phyloP scores from a whole-genome alignment of 1,140 invertebrate genomes.

The Anastatus disparis region DNA sequence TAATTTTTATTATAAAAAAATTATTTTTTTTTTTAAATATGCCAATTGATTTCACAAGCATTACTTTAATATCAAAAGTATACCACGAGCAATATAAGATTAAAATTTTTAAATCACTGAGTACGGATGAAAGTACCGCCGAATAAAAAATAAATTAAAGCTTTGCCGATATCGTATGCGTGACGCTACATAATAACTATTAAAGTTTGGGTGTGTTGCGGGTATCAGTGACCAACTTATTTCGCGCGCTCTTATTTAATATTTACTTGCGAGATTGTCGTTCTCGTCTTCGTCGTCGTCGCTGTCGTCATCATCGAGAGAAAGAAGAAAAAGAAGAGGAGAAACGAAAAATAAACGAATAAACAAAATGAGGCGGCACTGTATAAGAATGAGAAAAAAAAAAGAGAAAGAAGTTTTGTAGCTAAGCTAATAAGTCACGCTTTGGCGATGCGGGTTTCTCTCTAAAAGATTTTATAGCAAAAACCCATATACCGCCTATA shows the following conservation, averaged over 20 bases:
- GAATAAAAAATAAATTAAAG: background rate
- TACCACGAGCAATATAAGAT: background rate
- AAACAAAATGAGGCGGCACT: background rate
- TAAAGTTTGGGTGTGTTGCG: too few relatives aligned
- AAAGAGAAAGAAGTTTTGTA: background rate
- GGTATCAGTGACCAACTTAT: background rate
- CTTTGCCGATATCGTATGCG: too few relatives aligned
- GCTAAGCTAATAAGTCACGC: slow-evolving; percentile 34
- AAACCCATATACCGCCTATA: slow-evolving; percentile 9
- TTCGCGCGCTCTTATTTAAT: background rate
- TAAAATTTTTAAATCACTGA: background rate
- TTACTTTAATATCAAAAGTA: background rate
- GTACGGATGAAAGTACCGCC: background rate
- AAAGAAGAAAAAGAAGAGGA: background rate
- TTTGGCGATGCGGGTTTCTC: slow-evolving; percentile 1
- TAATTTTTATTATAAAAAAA: too few relatives aligned
- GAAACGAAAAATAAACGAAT: background rate
- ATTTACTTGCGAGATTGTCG: background rate
- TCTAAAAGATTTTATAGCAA: slow-evolving; percentile 3
- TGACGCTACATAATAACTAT: too few relatives aligned
- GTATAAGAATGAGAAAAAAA: too few relatives aligned
- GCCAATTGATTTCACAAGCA: background rate
- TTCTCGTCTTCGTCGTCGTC: too few relatives aligned
- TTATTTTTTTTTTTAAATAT: too few relatives aligned
- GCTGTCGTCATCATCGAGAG: background rate